Percentiles rank a stretch among this genome's conserved stretches.
These are phyloP conservation scores for Onychomys arenicola DNA, from an alignment of 2,797 vertebrate species.

Conservation along the genomic window DNA sequence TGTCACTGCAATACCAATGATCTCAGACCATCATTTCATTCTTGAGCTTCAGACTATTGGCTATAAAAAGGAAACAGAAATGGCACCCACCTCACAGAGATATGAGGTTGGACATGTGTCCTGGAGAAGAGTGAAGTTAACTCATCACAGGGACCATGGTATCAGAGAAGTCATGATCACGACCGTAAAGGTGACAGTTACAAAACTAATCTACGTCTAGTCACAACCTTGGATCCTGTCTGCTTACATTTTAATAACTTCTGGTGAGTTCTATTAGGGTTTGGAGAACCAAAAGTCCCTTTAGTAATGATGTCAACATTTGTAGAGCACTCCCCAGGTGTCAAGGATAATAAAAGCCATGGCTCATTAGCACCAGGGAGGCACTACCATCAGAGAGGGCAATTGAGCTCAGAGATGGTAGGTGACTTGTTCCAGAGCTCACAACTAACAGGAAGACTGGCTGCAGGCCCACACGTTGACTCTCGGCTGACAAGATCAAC, in stretches of 20 bases:
- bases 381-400: not conserved
- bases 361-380: not conserved
- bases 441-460: not conserved
- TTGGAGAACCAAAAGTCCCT: constrained; percentile 4
- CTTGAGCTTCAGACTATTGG: not conserved
- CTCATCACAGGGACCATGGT: not conserved
- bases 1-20: not conserved
- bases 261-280: constrained; percentile 13
- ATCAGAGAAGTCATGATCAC: not conserved
- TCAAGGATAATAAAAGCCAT: not conserved
- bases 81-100: not conserved
- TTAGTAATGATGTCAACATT: constrained; percentile 6
- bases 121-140: not conserved
- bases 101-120: not conserved
- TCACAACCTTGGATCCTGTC: not conserved
- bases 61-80: not conserved
- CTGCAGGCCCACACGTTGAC: not conserved
- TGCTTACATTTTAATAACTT: constrained; percentile 10
- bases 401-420: not conserved
- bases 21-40: constrained; percentile 22
- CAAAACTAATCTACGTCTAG: not conserved
- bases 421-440: not conserved
- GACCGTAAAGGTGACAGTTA: not conserved
- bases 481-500: constrained; percentile 32
- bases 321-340: not conserved